phyloP scores from a whole-genome alignment of 2,888 invertebrate species.

The Tenodera sinensis region DNA sequence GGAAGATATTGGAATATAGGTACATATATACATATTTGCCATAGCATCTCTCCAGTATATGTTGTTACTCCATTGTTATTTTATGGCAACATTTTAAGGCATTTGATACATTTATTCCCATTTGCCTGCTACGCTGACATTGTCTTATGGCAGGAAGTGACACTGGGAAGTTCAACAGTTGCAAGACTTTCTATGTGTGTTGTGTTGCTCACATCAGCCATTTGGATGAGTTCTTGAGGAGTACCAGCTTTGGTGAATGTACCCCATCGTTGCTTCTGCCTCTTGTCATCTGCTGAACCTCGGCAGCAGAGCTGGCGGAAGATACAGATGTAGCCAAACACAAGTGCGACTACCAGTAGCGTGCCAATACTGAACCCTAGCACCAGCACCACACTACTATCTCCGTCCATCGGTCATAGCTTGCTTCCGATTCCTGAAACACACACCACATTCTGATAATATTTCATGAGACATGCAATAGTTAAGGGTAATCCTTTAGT shows the following conservation, averaged over 20 bases:
- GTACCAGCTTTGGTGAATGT: not conserved
- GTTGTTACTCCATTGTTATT: not conserved
- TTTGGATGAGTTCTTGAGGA: conserved; percentile 40
- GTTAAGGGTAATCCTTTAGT: too few relatives aligned
- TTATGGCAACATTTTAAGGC: not conserved
- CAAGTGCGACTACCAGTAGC: conserved; percentile 57
- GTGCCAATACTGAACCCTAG: conserved; percentile 42
- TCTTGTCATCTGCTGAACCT: conserved; percentile 47
- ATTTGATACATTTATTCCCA: not conserved
- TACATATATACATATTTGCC: not conserved
- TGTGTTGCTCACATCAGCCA: conserved; percentile 2
- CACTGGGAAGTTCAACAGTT: not conserved
- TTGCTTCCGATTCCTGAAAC: not conserved
- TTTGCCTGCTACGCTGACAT: not conserved
- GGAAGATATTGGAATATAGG: not conserved
- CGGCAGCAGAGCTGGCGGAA: conserved; percentile 60
- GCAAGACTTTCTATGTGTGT: conserved; percentile 10
- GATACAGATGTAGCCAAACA: conserved; percentile 64
- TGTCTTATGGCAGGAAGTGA: not conserved
- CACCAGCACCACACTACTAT: not conserved
- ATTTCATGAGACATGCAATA: too few relatives aligned
- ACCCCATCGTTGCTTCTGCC: not conserved
- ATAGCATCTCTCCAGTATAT: not conserved
- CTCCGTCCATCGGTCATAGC: not conserved
- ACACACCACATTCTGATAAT: not conserved